These are phyloP conservation scores for Pseudomugil gertrudae DNA, from an alignment of 2,797 vertebrate genomes.

Conservation along the genomic window DNA sequence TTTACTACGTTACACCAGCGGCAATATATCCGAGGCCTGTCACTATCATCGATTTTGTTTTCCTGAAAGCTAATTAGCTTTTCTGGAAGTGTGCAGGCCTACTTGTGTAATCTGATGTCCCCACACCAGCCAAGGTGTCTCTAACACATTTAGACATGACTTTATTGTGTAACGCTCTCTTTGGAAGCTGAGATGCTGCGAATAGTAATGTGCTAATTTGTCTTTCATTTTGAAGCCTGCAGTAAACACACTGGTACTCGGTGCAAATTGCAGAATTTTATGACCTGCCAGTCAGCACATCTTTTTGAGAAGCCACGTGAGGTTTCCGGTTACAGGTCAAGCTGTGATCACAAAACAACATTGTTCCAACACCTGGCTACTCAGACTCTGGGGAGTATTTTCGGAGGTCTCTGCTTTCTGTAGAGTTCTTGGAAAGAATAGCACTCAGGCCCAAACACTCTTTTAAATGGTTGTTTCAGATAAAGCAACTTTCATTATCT, in stretches of 20 bases:
- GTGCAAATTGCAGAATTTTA: conserved; percentile 29
- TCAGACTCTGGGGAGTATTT: background rate
- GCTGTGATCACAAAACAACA: conserved; percentile 20
- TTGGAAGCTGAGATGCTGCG: conserved; percentile 11
- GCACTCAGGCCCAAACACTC: background rate
- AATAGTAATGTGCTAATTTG: conserved; percentile 17
- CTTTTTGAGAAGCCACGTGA: background rate
- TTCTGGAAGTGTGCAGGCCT: conserved; percentile 7
- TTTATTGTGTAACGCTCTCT: conserved; percentile 29
- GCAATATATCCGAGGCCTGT: background rate
- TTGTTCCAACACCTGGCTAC: conserved; percentile 27
- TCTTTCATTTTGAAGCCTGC: background rate
- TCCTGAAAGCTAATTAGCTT: conserved; percentile 14
- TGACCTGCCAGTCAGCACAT: conserved; percentile 9
- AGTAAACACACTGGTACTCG: background rate
- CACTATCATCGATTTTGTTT: conserved; percentile 14
- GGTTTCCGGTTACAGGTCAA: conserved; percentile 12
- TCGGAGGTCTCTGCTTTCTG: conserved; percentile 15
- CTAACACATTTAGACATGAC: conserved; percentile 14
- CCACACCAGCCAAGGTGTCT: conserved; percentile 15
- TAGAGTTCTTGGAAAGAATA: conserved; percentile 14
- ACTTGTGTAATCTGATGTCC: conserved; percentile 4
- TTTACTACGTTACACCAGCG: background rate
- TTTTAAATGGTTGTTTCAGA: background rate
- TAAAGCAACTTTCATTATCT: conserved; percentile 16